Evolutionary conservation across 2,888 invertebrate species (phyloP), one percentile per base, ranked within the genome.

Genomic region (Tachina fera): DNA sequence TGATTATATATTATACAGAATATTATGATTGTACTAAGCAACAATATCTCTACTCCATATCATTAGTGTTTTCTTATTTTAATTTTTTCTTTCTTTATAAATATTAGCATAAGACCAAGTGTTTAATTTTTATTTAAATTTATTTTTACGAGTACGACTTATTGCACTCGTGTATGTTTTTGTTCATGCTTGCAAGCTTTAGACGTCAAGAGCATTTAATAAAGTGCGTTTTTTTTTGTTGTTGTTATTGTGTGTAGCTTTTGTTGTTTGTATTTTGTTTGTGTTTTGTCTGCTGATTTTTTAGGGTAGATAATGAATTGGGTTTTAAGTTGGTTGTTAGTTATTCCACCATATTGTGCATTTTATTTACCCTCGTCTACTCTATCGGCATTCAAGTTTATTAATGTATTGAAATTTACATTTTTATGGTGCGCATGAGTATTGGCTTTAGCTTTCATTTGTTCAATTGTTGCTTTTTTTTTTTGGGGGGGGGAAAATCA

Each of bases 101-200:
- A 79, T 81, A 85, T 85, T 85, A 85, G 78, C 85, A 81, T 81
- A 82, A 85, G 81, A 82, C 85, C 85, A 85, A 85, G 85, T 82
- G 85, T 85, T 85, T 74, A 77, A 77, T 49, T 82, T 45, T 43
- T 56, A 75, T 68, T 76, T 68, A 60, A 74, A 79, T 79, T 71
- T 60, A 39, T 61, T 14, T 53, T 19, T 39, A 63, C 43, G 41
- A 56, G 0, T 63, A 58, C 58, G 47, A 71, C 61, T 63, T 45
- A 45, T 68, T 60, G 77, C 63, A 31, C 4, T 45, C 19, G 13
- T 56, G 51, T 68, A 61, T 68, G 31, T 13, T 68, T 68, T 74
- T 75, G 61, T 81, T 8, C 39, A 70, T 76, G 81, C 63, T 70
- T 76, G 75, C 75, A 76, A 61, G 81, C n/a, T 63, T 70, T 53